Base-by-base conservation (phyloP, 2,113 vertebrate genomes). In the Eulemur macaco region DNA sequence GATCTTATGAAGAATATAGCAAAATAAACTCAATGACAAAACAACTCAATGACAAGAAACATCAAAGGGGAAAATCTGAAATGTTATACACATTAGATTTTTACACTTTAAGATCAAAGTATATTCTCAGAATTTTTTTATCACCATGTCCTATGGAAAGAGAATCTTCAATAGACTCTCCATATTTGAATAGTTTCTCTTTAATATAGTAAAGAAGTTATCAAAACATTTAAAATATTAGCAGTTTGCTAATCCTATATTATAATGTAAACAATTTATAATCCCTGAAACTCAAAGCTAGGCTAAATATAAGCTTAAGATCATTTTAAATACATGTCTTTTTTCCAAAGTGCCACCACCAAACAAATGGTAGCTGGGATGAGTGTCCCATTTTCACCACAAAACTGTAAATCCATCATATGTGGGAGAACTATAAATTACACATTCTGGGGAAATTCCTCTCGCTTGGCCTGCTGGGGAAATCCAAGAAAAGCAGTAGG, bases 401-500 rank as follows among this genome's bases (percentile, higher is more conserved):
- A 3, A 31, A 89, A 77, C 73, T 84, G 17, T 91, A 91, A 96
- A 97, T 93, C 96, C 91, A 76, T 96, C 96, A 94, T 94, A 86
- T 13, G n/a, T 66, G 71, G 95, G 88, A 94, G 11, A 47, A 23
- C 12, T 85, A 6, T 95, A 95, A 93, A 95, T 96, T 77, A 96
- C 29, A n/a, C 81, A 77, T 87, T 60, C 73, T 83, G 78, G 82
- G 89, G 96, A 96, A 95, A 97, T 80, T 97, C 94, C 69, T 97
- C 86, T 94, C 4, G 0, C 66, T 83, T 52, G 42, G 93, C 95
- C 64, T 84, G 50, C 94, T 81, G 74, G 66, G 63, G 77, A 37
- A 89, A 78, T 97, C 96, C 97, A 97, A 97, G 97, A 94, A 97
- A 97, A 97, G 92, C 95, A 94, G 68, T 27, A 63, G 56, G 74